Evolutionary conservation across 2,113 vertebrate genomes (phyloP).

Genomic region (Nycticebus coucang): DNA sequence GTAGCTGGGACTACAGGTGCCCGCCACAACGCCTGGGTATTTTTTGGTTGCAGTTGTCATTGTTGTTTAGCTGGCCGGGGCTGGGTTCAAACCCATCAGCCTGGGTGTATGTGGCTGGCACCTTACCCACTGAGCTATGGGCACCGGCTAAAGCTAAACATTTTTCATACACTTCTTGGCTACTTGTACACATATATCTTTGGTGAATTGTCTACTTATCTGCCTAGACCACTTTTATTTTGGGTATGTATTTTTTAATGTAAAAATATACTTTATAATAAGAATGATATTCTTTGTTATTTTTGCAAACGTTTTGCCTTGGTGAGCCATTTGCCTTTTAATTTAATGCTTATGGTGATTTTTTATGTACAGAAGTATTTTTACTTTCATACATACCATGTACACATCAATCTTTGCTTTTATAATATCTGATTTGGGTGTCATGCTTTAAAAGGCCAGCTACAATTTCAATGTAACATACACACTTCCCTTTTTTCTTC

Average conservation of each 20-base stretch:
- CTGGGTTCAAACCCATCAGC: no score
- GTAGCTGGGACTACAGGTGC: no score
- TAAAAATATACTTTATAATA: slow-evolving; percentile 11
- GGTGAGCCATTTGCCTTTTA: neutral
- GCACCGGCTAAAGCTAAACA: neutral
- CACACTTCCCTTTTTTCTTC: neutral
- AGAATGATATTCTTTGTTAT: neutral
- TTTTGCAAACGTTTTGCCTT: neutral
- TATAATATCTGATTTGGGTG: neutral
- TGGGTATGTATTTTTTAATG: neutral
- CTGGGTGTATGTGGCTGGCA: no score
- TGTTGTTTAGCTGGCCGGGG: no score
- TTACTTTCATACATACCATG: neutral
- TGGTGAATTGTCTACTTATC: neutral
- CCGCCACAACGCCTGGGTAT: no score
- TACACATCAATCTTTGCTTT: neutral
- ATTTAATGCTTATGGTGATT: neutral
- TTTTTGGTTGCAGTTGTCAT: no score
- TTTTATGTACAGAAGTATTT: neutral
- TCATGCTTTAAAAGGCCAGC: neutral
- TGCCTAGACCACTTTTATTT: neutral
- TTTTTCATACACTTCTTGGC: neutral
- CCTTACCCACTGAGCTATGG: no score
- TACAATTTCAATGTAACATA: neutral
- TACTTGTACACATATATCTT: neutral